Evolutionary conservation across 2,888 invertebrate species (phyloP), one percentile per base, ranked within the genome.

Genomic region (Lumbricus terrestris): DNA sequence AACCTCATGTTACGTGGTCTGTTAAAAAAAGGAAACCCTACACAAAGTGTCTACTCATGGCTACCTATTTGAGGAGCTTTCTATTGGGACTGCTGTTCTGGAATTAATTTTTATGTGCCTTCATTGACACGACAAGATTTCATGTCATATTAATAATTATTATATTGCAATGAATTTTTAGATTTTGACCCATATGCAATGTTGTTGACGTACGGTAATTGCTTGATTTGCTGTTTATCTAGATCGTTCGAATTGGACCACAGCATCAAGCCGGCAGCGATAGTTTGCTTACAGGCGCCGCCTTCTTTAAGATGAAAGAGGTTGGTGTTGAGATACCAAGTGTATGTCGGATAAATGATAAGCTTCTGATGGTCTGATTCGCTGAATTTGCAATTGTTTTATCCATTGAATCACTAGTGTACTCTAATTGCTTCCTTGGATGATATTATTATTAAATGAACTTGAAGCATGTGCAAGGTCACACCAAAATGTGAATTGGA

Each of bases 211-310:
- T n/a, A n/a, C n/a, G n/a, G 69, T 69, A 69, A 69, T 69, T 29
- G 0, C n/a, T 8, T n/a, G 29, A n/a, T n/a, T n/a, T 69, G 11
- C n/a, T 29, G 29, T 88, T 20, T 29, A 1, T 82, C 20, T 91
- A 98, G 95, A 96, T 99, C 93, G 96, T 97, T 94, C 96, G 99
- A 93, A 97, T 98, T 90, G 99, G 99, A 0, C 98, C 98, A 0
- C 98, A 99, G 95, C 99, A 99, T 96, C 99, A 99, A 95, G 99
- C 99, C 83, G 99, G 99, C 88, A 99, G 98, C 89, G 99, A 99
- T 96, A 98, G 98, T 16, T 96, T 98, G 91, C 96, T 99, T 90
- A 99, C 99, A n/a, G 99, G 99, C 93, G 98, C 98, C 97, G 98
- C 99, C 2, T 99, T 99, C 96, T 99, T 99, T 96, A 98, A 98